Percentiles rank a stretch among this genome's conserved stretches.
phyloP scores from a whole-genome alignment of 2,888 invertebrate genomes.

The Agapostemon virescens region DNA sequence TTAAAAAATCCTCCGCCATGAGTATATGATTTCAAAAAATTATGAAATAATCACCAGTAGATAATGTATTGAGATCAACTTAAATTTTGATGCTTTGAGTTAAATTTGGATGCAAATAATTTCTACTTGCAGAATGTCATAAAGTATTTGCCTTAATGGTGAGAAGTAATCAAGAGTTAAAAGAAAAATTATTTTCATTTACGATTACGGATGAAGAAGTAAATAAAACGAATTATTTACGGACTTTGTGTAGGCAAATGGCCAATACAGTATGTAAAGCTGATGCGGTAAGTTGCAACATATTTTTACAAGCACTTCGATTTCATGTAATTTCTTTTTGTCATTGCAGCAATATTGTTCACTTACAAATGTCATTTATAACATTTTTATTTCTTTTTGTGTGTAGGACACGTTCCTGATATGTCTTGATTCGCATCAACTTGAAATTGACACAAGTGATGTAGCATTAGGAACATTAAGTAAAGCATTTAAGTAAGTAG shows the following conservation, averaged over 20 bases:
- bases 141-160: slow-evolving; percentile 95
- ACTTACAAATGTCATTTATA: slow-evolving; percentile 14
- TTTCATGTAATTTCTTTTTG: slow-evolving; percentile 9
- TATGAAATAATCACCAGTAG: too few species aligned
- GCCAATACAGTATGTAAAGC: slow-evolving; percentile 95
- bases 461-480: slow-evolving; percentile 92
- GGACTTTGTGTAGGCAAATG: slow-evolving; percentile 92
- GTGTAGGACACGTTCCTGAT: slow-evolving; percentile 90
- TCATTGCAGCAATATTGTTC: neutral
- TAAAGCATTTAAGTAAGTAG: slow-evolving; percentile 90
- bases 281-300: slow-evolving; percentile 89
- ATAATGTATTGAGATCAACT: neutral
- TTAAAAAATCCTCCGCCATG: too few species aligned
- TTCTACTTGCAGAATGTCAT: slow-evolving; percentile 87
- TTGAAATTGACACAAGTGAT: slow-evolving; percentile 94
- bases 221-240: slow-evolving; percentile 91
- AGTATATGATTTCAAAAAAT: too few species aligned
- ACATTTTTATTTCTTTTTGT: slow-evolving; percentile 28
- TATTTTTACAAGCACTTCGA: slow-evolving; percentile 2
- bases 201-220: slow-evolving; percentile 91
- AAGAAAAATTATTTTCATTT: slow-evolving; percentile 94
- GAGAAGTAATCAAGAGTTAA: slow-evolving; percentile 91
- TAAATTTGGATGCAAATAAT: neutral
- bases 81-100: neutral
- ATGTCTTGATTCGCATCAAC: slow-evolving; percentile 89